A percentile compares a stretch with the other conserved stretches of the same genome.
These are phyloP conservation scores for Tautogolabrus adspersus DNA, from an alignment of 2,113 vertebrate genomes.

Conservation along the genomic window DNA sequence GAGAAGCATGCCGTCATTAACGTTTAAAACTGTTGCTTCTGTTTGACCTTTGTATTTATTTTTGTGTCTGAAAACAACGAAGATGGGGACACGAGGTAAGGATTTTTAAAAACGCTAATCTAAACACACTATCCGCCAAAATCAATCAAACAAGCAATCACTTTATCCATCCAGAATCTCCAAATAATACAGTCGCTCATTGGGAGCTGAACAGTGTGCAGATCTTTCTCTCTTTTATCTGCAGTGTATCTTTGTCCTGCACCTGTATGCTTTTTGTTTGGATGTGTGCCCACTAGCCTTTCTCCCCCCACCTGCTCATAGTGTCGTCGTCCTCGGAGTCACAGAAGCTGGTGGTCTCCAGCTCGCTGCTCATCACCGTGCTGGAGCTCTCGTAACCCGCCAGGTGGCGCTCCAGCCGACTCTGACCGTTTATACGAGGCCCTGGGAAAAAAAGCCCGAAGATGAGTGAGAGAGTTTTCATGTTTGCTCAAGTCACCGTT, in stretches of 20 bases:
- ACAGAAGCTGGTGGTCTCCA: conserved; percentile 91
- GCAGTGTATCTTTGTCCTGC: too few relatives aligned
- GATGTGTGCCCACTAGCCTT: too few relatives aligned
- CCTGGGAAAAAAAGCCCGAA: conserved; percentile 35
- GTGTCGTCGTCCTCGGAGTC: conserved; percentile 92
- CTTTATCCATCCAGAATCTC: too few relatives aligned
- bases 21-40: not conserved
- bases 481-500: conserved; percentile 44
- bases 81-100: too few relatives aligned
- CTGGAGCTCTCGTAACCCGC: conserved; percentile 91
- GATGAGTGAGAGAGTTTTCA: not conserved
- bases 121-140: too few relatives aligned
- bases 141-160: too few relatives aligned
- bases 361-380: conserved; percentile 91
- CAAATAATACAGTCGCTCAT: too few relatives aligned
- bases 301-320: conserved; percentile 87
- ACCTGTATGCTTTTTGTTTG: too few relatives aligned
- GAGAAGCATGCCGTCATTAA: not conserved
- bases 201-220: too few relatives aligned
- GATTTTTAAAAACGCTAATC: too few relatives aligned
- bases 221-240: too few relatives aligned
- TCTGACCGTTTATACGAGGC: conserved; percentile 84
- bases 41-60: not conserved
- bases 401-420: conserved; percentile 88
- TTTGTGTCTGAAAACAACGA: not conserved